Conservation (phyloP, 2,113 vertebrate genomes). For the Prolemur simus region DNA sequence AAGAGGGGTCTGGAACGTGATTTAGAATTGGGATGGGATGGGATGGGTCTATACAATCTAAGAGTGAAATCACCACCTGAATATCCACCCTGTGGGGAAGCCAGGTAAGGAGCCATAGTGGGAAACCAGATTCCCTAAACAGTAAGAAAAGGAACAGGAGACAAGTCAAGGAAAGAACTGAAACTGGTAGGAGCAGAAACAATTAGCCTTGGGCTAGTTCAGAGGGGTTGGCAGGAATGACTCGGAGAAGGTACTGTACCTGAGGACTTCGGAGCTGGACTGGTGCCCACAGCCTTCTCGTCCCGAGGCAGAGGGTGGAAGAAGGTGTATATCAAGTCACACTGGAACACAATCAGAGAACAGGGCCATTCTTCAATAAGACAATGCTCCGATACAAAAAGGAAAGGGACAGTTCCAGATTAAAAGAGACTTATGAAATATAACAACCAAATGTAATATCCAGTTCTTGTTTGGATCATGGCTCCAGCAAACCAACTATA, state of each 20-base stretch:
- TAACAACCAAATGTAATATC: background rate
- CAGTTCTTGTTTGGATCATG: background rate
- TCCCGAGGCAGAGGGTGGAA: conserved; percentile 93
- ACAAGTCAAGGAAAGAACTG: background rate
- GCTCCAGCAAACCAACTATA: background rate
- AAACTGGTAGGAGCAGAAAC: background rate
- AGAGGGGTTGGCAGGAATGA: background rate
- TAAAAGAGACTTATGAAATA: background rate
- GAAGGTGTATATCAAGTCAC: conserved; percentile 96
- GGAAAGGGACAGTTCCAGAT: background rate
- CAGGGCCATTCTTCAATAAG: background rate
- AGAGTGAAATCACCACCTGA: background rate
- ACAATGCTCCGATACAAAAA: background rate
- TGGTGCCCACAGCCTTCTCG: conserved; percentile 84
- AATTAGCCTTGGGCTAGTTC: background rate
- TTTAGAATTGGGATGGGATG: background rate
- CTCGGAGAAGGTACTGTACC: conserved; percentile 78
- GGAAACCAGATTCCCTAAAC: background rate
- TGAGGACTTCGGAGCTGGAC: conserved; percentile 84
- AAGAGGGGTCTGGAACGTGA: background rate
- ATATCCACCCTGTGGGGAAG: background rate
- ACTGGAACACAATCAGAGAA: conserved; percentile 82
- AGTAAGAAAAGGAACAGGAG: background rate
- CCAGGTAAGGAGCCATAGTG: background rate
- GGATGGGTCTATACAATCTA: background rate